These are phyloP conservation scores for Amblyopsis rosae DNA, from an alignment of 2,113 vertebrate species.

Conservation along the genomic window DNA sequence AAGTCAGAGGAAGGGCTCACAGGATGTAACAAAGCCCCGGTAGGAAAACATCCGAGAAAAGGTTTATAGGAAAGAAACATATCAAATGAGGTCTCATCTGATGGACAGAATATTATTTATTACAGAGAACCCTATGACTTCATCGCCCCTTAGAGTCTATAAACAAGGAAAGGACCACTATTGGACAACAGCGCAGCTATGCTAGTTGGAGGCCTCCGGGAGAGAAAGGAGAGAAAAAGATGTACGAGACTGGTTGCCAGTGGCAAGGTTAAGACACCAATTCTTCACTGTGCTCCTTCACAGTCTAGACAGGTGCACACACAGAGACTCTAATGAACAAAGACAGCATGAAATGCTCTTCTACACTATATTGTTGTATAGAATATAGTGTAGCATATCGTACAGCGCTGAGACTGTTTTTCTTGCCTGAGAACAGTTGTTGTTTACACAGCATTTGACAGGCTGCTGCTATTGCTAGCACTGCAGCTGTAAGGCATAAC, in stretches of 20 bases:
- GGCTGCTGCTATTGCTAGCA: too few species aligned
- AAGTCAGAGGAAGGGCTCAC: background rate
- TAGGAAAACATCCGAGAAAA: conserved; percentile 11
- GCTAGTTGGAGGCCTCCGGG: background rate
- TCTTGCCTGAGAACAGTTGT: too few species aligned
- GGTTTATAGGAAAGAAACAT: conserved; percentile 11
- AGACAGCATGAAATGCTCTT: too few species aligned
- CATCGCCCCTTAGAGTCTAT: conserved; percentile 11
- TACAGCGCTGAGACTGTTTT: background rate
- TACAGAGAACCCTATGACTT: background rate
- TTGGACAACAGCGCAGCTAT: background rate
- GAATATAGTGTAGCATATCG: background rate
- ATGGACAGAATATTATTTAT: background rate
- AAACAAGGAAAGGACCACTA: background rate
- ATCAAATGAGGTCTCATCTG: background rate
- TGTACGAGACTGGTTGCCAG: background rate
- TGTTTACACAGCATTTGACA: too few species aligned
- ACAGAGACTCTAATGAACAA: too few species aligned
- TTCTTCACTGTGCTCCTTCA: too few species aligned
- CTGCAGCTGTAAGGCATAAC: too few species aligned
- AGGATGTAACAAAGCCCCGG: conserved; percentile 35
- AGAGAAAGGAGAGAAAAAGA: background rate
- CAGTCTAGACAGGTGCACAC: too few species aligned
- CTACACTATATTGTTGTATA: background rate
- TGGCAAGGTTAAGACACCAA: too few species aligned